Evolutionary conservation across 64 coral and sea anemone species (phyloP).

Genomic region (Dendrophyllia cribrosa): DNA sequence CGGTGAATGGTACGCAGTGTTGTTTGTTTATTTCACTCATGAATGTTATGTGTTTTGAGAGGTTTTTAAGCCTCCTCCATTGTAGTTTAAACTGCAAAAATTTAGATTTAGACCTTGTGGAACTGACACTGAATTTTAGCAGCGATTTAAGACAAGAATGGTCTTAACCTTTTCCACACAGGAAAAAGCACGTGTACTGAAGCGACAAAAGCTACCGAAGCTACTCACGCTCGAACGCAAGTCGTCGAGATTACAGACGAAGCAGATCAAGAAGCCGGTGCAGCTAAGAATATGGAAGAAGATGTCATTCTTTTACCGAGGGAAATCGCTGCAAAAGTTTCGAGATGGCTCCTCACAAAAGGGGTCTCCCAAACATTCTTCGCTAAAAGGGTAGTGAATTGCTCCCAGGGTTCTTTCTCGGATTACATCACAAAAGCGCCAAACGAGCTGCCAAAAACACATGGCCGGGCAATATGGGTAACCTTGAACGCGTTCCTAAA

Average conservation of each 20-base stretch:
- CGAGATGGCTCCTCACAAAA: neutral
- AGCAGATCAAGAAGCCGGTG: neutral
- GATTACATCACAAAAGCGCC: neutral
- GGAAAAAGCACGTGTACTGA: neutral
- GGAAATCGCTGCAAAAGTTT: neutral
- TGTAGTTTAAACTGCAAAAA: neutral
- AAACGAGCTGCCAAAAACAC: neutral
- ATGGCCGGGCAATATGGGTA: neutral
- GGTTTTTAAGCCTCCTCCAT: neutral
- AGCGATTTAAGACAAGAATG: neutral
- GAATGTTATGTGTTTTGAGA: neutral
- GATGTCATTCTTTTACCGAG: neutral
- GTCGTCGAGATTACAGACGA: neutral
- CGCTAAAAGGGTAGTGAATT: neutral
- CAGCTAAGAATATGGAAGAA: neutral
- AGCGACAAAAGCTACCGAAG: neutral
- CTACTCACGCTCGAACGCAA: neutral
- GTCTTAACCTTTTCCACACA: neutral
- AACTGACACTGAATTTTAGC: neutral
- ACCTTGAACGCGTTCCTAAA: neutral
- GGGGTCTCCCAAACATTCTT: neutral
- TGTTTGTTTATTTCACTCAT: neutral
- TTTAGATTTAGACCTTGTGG: neutral
- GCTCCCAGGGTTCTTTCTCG: neutral
- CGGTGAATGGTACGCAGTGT: neutral